Evolutionary conservation across 2,888 invertebrate species (phyloP), one percentile per base, ranked within the genome.

Genomic region (Lasioglossum oenotherae): DNA sequence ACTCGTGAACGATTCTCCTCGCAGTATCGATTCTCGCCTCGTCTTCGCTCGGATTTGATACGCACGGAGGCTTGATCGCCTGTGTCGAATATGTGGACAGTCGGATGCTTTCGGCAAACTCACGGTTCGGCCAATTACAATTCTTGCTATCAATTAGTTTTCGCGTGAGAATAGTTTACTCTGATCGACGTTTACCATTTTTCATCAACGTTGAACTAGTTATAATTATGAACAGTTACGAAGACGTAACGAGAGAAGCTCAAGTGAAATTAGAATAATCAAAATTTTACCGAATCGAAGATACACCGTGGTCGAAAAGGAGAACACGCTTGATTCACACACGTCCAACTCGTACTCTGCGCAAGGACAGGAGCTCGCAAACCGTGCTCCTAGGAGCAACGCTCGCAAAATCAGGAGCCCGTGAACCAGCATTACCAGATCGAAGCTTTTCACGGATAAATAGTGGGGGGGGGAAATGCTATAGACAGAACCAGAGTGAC

Each of bases 301-400:
- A 53, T 84, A 79, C 73, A 84, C 79, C 85, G 76, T 80, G 85
- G 80, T 74, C 4, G 8, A 19, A 23, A 35, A 35, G 35, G 8
- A 35, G 8, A 35, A 67, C 67, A 67, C 67, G 67, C 67, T 67
- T 67, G 23, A 31, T 67, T 67, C 35, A 67, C 8, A 35, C 23
- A 2, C 67, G 67, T 23, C 35, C 67, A 67, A 16, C 16, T 67
- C 67, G 19, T 3, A 19, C 35, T 8, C 23, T 3, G 19, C n/a
- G n/a, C 10, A 10, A n/a, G 53, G 53, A 3, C 53, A 23, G 67
- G 67, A 23, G 35, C 60, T 60, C 27, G 60, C 27, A 0, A 60
- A 14, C 16, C 8, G 8, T 19, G 67, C 67, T 67, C 19, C 35
- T 1, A 67, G 35, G 67, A 10, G 35, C 67, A 23, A 35, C 5